Percentiles rank a stretch among this genome's conserved stretches.
Evolutionary conservation across 2,113 vertebrate genomes (phyloP).

Genomic region (Melozone crissalis): DNA sequence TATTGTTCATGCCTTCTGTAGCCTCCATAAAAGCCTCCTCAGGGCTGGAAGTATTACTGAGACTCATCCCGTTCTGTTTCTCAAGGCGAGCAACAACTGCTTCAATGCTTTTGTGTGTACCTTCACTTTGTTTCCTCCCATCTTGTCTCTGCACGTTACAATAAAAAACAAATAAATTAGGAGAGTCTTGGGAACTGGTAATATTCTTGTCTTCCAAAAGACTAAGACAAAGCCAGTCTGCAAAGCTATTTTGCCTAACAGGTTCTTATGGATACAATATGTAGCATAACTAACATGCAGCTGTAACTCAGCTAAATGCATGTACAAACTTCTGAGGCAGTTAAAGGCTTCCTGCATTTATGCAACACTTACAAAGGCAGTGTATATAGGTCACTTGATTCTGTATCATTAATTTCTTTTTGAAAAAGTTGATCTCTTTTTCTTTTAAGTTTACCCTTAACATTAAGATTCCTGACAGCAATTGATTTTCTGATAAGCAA

Average conservation of each 20-base stretch:
- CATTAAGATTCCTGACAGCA: background rate
- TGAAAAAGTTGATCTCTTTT: background rate
- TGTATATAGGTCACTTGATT: background rate
- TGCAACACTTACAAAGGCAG: background rate
- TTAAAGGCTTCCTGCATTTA: background rate
- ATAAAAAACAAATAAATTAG: constrained; percentile 36
- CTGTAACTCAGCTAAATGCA: background rate
- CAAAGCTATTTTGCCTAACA: background rate
- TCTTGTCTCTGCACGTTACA: constrained; percentile 78
- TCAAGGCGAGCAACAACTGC: constrained; percentile 94
- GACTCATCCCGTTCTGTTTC: constrained; percentile 82
- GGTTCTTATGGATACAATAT: background rate
- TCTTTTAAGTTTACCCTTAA: background rate
- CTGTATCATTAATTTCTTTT: background rate
- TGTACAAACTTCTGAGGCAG: background rate
- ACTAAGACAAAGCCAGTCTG: background rate
- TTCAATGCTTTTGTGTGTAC: constrained; percentile 90
- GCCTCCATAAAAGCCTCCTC: constrained; percentile 79
- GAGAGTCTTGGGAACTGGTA: background rate
- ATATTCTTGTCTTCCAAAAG: background rate
- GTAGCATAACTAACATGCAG: background rate
- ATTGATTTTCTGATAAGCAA: background rate
- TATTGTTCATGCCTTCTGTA: constrained; percentile 74
- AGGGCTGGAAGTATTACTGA: constrained; percentile 74
- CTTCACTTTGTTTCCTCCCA: constrained; percentile 80